These are phyloP conservation scores for Meiosimyza platycephala DNA, from an alignment of 2,888 invertebrate species.

Conservation along the genomic window DNA sequence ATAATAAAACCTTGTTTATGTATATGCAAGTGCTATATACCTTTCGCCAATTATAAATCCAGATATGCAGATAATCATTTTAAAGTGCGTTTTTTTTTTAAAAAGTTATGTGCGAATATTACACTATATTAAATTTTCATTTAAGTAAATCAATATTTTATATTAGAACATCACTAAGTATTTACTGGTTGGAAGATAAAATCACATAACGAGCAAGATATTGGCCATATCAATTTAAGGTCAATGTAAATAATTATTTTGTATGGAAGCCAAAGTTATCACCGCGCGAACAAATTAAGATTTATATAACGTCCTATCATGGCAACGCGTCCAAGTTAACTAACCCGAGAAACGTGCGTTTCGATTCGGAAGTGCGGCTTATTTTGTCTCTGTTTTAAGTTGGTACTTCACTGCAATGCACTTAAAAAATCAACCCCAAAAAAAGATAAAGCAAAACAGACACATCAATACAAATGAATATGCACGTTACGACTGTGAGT, in stretches of 20 bases:
- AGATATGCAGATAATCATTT: slow-evolving; percentile 73
- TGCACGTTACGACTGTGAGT: too few relatives aligned
- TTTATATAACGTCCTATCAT: slow-evolving; percentile 23
- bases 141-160: too few relatives aligned
- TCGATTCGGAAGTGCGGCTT: slow-evolving; percentile 30
- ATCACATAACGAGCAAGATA: too few relatives aligned
- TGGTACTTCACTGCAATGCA: slow-evolving; percentile 16
- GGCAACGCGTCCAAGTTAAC: slow-evolving; percentile 28
- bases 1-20: too few relatives aligned
- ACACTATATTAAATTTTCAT: not conserved
- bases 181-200: too few relatives aligned
- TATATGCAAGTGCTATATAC: slow-evolving; percentile 53
- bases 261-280: too few relatives aligned
- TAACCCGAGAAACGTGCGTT: slow-evolving; percentile 28
- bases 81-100: slow-evolving; percentile 38
- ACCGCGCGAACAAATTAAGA: not conserved
- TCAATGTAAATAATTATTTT: too few relatives aligned
- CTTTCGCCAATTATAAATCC: slow-evolving; percentile 72
- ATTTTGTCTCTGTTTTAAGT: slow-evolving; percentile 11
- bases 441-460: not conserved
- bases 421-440: slow-evolving; percentile 17
- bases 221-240: too few relatives aligned
- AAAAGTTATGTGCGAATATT: not conserved
- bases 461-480: too few relatives aligned
- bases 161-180: too few relatives aligned